Conservation (phyloP, 35 echinoderm and acorn worm species). For the Heliocidaris tuberculata region DNA sequence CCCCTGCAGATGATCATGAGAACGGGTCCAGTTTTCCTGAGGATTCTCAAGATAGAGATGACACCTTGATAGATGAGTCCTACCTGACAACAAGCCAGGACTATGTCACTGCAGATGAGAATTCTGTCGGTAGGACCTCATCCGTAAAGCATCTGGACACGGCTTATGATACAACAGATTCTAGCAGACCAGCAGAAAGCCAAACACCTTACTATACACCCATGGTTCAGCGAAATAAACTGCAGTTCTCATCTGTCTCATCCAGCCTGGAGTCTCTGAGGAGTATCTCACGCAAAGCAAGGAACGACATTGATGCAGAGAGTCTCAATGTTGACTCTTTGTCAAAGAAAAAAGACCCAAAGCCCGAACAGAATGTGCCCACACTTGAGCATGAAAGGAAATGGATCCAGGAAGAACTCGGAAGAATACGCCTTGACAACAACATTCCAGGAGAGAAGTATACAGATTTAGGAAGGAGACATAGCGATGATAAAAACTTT, state of each 20-base stretch:
- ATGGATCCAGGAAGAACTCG: conserved; percentile 36
- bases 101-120: conserved; percentile 39
- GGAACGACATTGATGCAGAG: conserved; percentile 35
- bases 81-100: conserved; percentile 22
- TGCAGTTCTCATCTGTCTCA: conserved; percentile 25
- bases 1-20: not conserved
- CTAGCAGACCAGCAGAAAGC: not conserved
- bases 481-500: not conserved
- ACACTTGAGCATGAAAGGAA: not conserved
- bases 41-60: not conserved
- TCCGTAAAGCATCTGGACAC: not conserved
- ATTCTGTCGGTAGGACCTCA: not conserved
- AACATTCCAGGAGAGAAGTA: conserved; percentile 43
- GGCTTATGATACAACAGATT: not conserved
- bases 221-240: not conserved
- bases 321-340: not conserved
- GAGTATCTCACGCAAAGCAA: conserved; percentile 37
- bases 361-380: not conserved
- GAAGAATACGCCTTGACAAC: conserved; percentile 35
- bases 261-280: conserved; percentile 27
- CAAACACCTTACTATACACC: conserved; percentile 29
- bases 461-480: not conserved
- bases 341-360: not conserved
- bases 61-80: conserved; percentile 35
- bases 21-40: not conserved